Evolutionary conservation across 2,113 vertebrate species (phyloP).

Genomic region (Gymnorhina tibicen): DNA sequence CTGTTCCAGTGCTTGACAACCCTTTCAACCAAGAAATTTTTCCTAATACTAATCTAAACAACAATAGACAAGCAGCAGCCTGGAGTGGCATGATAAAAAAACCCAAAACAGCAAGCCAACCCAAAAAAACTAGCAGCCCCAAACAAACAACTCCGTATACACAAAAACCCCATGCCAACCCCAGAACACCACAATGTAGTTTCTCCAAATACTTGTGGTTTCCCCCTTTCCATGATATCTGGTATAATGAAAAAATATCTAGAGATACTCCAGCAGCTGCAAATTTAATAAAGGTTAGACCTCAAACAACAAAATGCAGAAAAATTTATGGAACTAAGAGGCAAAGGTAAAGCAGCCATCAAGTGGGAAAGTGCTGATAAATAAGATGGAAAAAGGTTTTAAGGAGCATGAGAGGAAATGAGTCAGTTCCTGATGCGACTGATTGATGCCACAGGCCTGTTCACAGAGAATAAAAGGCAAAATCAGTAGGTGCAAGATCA

Average conservation of each 20-base stretch:
- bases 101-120: neutral
- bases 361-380: neutral
- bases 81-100: neutral
- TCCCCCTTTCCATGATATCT: neutral
- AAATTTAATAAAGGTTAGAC: neutral
- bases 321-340: neutral
- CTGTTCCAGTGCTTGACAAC: neutral
- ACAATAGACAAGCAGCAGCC: neutral
- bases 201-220: neutral
- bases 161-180: accelerated
- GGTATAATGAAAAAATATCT: neutral
- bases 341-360: neutral
- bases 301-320: neutral
- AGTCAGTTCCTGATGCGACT: neutral
- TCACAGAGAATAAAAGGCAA: neutral
- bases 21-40: neutral
- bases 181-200: neutral
- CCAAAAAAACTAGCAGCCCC: accelerated
- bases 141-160: neutral
- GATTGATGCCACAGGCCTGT: neutral
- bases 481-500: neutral
- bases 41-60: neutral
- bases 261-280: neutral
- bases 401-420: neutral
- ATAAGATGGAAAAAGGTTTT: neutral